A percentile compares a stretch with the other conserved stretches of the same genome.
Conservation (phyloP, 2,888 invertebrate species). For the Caenorhabditis panamensis region DNA sequence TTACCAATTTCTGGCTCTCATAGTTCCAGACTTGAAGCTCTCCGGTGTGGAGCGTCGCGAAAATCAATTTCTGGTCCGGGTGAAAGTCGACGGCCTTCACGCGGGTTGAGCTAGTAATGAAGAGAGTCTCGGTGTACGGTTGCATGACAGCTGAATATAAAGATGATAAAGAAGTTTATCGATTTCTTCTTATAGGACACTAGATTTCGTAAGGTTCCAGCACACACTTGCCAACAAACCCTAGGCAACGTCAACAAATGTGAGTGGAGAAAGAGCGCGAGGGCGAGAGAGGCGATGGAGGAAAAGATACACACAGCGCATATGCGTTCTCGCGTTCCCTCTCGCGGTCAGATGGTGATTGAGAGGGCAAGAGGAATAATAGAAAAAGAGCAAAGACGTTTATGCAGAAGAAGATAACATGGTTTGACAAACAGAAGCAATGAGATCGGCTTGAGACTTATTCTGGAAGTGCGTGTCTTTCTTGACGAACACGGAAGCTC, state of each 20-base stretch:
- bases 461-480: constrained; percentile 52
- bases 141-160: background rate
- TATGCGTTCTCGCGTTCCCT: background rate
- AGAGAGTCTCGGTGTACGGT: constrained; percentile 90
- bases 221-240: constrained; percentile 28
- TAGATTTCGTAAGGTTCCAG: constrained; percentile 4
- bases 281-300: constrained; percentile 79
- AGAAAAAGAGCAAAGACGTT: background rate
- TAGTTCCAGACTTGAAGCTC: constrained; percentile 99
- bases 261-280: constrained; percentile 80
- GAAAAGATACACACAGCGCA: background rate
- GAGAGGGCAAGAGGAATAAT: background rate
- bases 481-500: constrained; percentile 45
- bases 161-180: background rate
- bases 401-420: constrained; percentile 3
- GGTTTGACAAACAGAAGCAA: constrained; percentile 18
- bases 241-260: constrained; percentile 74
- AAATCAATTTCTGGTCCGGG: constrained; percentile 96
- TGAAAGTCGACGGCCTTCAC: constrained; percentile 98
- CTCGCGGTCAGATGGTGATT: background rate
- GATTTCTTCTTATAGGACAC: background rate
- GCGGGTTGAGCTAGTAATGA: constrained; percentile 95
- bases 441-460: constrained; percentile 32
- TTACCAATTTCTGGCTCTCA: constrained; percentile 88
- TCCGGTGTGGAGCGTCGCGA: constrained; percentile 96